Evolutionary conservation across 2,888 invertebrate species (phyloP), one percentile per base, ranked within the genome.

Genomic region (Trichopria drosophilae): DNA sequence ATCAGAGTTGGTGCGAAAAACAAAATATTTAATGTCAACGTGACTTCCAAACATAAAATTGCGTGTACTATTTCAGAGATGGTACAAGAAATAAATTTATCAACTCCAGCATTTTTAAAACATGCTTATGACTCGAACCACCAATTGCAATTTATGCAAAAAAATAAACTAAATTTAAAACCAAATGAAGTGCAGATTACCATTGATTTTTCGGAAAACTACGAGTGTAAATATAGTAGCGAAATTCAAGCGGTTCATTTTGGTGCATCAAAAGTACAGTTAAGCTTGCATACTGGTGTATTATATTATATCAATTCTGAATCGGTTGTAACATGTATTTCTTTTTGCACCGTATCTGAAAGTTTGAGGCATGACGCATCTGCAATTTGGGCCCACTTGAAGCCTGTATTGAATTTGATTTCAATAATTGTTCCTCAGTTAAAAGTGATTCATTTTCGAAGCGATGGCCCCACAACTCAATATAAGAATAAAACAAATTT

Each of bases 201-300:
- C 5, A 24, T 36, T 12, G 36, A 45, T 19, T 45, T 45, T 45
- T 45, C 36, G 5, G 36, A 45, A 36, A 45, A 45, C 20, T 45
- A 45, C 19, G 20, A 20, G 18, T 45, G 36, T 28, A 45, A 45
- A 36, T 45, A 24, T n/a, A 36, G 19, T n/a, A n/a, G n/a, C n/a
- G n/a, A n/a, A n/a, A n/a, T n/a, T n/a, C n/a, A n/a, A n/a, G n/a
- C n/a, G n/a, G 31, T 31, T 3, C 23, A 42, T 31, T 42, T 42
- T 31, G 31, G 42, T 6, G 42, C 31, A 9, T 45, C 45, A 19
- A 45, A 45, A 15, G 36, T 28, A 18, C 44, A 44, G 23, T 7
- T 44, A 23, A 20, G 22, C 16, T 2, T 40, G 7, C 40, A 40
- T 3, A 26, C 40, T 7, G 32, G 42, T 3, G 42, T 22, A 22